Evolutionary conservation across 2,113 vertebrate species (phyloP), one percentile per base, ranked within the genome.

Genomic region (Aphyosemion australe): DNA sequence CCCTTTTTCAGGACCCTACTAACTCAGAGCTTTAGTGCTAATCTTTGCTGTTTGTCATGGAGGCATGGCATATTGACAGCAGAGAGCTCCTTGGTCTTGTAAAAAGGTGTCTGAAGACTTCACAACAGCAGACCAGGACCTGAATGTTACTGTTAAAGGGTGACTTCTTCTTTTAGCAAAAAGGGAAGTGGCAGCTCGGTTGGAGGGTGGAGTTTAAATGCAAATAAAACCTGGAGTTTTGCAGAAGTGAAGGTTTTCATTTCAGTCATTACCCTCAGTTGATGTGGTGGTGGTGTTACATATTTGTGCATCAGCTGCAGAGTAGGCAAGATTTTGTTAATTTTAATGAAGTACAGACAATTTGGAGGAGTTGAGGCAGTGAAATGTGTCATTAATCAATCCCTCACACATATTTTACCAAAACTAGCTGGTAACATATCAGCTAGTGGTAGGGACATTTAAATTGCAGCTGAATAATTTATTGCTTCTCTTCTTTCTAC

Each of bases 401-500:
- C 26, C 26, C 26, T 26, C 26, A 26, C 26, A 37, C 34, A 10
- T 37, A 37, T 10, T 37, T 7, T 8, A 37, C 7, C 34, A 37
- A 37, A 2, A 37, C 34, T 37, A 8, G 34, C 1, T 37, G 34
- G 34, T 37, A 1, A 5, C 34, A 37, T 37, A 1, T 37, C 0
- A 19, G 18, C 57, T 67, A 2, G 3, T 13, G 11, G 11, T 42
- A 4, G 2, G 15, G 14, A 26, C 12, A 11, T 13, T 52, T 31
- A 65, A 60, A 67, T 26, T 39, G 9, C 12, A 26, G 8, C 14
- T 55, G 19, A 56, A 42, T 0, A 13, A 2, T 78, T 79, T 60
- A 39, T 74, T 16, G 10, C 10, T 8, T 58, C 20, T 85, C 39
- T 68, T 85, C 42, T 54, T 34, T 89, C n/a, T 69, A 65, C 87